Base-by-base conservation (phyloP, 2,113 vertebrate species). In the Odontesthes bonariensis region DNA sequence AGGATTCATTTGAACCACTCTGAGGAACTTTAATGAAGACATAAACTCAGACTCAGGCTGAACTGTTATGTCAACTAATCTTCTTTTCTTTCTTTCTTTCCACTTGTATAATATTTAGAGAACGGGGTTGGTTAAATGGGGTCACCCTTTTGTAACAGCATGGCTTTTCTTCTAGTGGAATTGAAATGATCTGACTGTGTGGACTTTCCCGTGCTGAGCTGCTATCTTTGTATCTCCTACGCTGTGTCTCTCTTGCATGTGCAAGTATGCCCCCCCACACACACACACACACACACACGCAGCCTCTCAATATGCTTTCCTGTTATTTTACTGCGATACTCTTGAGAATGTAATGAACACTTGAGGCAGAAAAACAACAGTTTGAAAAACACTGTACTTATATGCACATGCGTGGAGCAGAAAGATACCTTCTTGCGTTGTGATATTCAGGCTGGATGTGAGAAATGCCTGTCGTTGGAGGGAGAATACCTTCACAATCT, bases 271-370 rank as follows among this genome's bases (percentile, higher is more conserved):
- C 33, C 69, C 49, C 73, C 54, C 75, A 47, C 83, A 6, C 66
- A 32, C 72, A 40, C 47, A 69, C 54, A 32, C 22, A 52, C 58
- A 65, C 47, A 57, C 57, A 52, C 33, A 59, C 16, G n/a, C n/a
- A 42, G 33, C 59, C 17, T 14, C 62, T 59, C 35, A 20, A 49
- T 32, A 23, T 47, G 52, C 27, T 79, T 88, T 90, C 83, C 84
- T 90, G 81, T 90, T 88, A 54, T 86, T 85, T 73, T 9, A 2
- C 40, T 56, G 11, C 55, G 56, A 68, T 62, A 31, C 77, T 74
- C 75, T 55, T 16, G 80, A 85, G 77, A 71, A 49, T 65, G 22
- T 52, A 71, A 32, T 22, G 3, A 56, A 33, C 47, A 20, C 14
- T 44, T 40, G 2, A 19, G 12, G 10, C 27, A 79, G 33, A 78